Evolutionary conservation across 2,888 invertebrate genomes (phyloP), one percentile per base, ranked within the genome.

Genomic region (Melanostoma mellinum): DNA sequence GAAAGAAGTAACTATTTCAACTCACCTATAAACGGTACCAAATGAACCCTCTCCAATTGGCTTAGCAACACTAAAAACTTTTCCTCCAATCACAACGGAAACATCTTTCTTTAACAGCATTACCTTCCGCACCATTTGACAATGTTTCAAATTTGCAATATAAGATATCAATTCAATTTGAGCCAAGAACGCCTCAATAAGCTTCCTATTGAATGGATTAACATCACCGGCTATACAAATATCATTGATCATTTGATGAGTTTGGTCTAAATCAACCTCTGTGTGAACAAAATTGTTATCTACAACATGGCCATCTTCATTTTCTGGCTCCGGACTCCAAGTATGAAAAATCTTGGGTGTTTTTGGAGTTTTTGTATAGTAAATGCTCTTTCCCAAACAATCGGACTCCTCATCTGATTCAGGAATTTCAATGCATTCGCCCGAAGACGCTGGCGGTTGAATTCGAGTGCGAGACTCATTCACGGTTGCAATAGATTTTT

Each of bases 41-140:
- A 95, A 97, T 69, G 95, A 94, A 52, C 97, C 97, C 92, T 96
- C 96, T 5, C 96, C 97, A 86, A 97, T 92, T 87, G 94, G 93
- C 90, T 95, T 95, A 71, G 94, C 93, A 81, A 95, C 91, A 6
- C 93, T 91, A 86, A 94, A 94, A 82, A 92, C 92, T 71, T 92
- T 92, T 85, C 91, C 91, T 3, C 93, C 93, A 36, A 94, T 91
- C 58, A 89, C 89, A 40, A 93, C 87, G 8, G 88, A 88, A 1
- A 91, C 88, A 4, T 90, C 91, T 75, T 90, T 88, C 87, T 92
- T 92, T 80, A 95, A 85, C 85, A 93, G 93, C 6, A 93, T 93
- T 50, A 94, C 90, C 60, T 92, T 92, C 69, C 93, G 91, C 6
- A 93, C 91, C 88, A 93, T 92, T 48, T 92, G 89, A 87, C 94